phyloP scores from a whole-genome alignment of 2,113 vertebrate genomes.

The Rana temporaria region DNA sequence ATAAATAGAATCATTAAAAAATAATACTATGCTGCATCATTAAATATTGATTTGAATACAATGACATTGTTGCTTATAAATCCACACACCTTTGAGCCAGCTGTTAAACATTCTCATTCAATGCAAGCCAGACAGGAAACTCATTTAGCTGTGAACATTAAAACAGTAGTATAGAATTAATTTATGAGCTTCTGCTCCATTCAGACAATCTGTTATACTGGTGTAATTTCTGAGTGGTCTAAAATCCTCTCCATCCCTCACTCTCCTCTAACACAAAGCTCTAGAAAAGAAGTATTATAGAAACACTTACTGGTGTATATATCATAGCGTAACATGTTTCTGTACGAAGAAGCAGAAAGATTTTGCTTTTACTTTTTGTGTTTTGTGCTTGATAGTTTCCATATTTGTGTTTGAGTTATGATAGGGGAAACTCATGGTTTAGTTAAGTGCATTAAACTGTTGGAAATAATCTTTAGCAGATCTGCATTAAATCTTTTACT shows the following conservation, averaged over 20 bases:
- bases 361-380: constrained; percentile 64
- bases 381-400: constrained; percentile 68
- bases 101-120: constrained; percentile 62
- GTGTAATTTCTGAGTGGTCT: constrained; percentile 63
- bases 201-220: constrained; percentile 65
- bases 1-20: constrained; percentile 60
- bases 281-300: neutral
- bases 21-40: constrained; percentile 60
- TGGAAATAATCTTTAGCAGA: constrained; percentile 46
- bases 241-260: too few species aligned
- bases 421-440: constrained; percentile 37
- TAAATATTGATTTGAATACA: constrained; percentile 69
- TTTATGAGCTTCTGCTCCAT: constrained; percentile 68
- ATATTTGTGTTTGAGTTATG: constrained; percentile 54
- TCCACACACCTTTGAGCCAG: constrained; percentile 69
- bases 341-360: constrained; percentile 28
- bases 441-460: constrained; percentile 54
- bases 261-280: too few species aligned
- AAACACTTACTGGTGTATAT: constrained; percentile 62
- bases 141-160: constrained; percentile 64
- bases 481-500: constrained; percentile 46
- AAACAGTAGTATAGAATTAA: constrained; percentile 71
- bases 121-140: constrained; percentile 66
- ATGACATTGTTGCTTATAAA: constrained; percentile 66
- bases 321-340: constrained; percentile 11